These are phyloP conservation scores for Solenodon paradoxus DNA, from an alignment of 2,113 vertebrate genomes.

Conservation along the genomic window DNA sequence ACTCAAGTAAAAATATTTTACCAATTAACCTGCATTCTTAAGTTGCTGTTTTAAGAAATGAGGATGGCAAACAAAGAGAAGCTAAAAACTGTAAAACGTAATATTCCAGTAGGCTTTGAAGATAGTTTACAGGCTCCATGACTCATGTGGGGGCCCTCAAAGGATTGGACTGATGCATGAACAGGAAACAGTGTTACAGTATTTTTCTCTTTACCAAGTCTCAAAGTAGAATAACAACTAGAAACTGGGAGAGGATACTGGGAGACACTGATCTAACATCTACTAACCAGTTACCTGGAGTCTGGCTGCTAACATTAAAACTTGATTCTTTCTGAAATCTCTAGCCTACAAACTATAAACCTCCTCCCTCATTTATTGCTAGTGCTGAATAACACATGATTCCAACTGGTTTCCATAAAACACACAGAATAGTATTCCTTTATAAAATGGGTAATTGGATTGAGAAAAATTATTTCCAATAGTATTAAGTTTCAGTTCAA, in stretches of 20 bases:
- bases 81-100: not conserved
- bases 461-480: not conserved
- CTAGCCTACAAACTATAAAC: not conserved
- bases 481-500: constrained; percentile 45
- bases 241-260: not conserved
- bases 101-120: constrained; percentile 5
- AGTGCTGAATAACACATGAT: not conserved
- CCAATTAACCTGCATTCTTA: not conserved
- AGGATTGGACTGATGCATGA: not conserved
- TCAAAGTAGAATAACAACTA: not conserved
- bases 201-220: not conserved
- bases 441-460: not conserved
- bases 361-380: not conserved
- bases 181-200: not conserved
- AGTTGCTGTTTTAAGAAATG: constrained; percentile 10
- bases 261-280: not conserved
- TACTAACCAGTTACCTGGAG: not conserved
- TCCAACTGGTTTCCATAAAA: not conserved
- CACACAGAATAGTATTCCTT: not conserved
- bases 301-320: not conserved
- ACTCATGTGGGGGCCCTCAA: not conserved
- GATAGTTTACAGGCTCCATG: not conserved
- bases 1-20: constrained; percentile 9
- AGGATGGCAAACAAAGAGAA: not conserved
- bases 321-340: constrained; percentile 26